A percentile compares a stretch with the other conserved stretches of the same genome.
Conservation (phyloP, 2,797 vertebrate species). For the Thripadectes ignobilis region DNA sequence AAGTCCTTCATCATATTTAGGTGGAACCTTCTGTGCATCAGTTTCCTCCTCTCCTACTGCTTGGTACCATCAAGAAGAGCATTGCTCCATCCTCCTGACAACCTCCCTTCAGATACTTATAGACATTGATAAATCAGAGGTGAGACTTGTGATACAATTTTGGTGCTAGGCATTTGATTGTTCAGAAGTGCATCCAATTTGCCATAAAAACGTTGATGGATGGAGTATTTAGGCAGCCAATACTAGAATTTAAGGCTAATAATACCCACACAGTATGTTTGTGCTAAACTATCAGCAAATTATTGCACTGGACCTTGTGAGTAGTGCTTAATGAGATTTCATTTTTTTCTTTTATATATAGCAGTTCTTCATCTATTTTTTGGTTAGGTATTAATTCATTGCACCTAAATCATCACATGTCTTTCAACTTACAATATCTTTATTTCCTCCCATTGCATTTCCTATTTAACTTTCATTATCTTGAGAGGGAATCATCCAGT, state of each 20-base stretch:
- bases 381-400: constrained; percentile 27
- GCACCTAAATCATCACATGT: constrained; percentile 61
- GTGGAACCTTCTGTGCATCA: background rate
- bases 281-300: background rate
- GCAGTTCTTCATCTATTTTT: background rate
- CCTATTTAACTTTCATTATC: constrained; percentile 75
- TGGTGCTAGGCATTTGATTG: background rate
- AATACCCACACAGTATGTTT: background rate
- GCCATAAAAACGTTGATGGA: background rate
- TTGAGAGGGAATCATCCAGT: constrained; percentile 70
- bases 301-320: background rate
- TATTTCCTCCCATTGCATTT: constrained; percentile 48
- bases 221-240: background rate
- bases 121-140: background rate
- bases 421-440: constrained; percentile 68
- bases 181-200: background rate
- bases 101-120: background rate
- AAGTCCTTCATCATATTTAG: background rate
- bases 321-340: background rate
- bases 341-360: background rate
- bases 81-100: background rate
- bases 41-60: background rate
- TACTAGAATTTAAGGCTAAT: background rate
- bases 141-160: background rate
- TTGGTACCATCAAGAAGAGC: background rate